Evolutionary conservation across 2,888 invertebrate genomes (phyloP).

Genomic region (Agrotis ipsilon): DNA sequence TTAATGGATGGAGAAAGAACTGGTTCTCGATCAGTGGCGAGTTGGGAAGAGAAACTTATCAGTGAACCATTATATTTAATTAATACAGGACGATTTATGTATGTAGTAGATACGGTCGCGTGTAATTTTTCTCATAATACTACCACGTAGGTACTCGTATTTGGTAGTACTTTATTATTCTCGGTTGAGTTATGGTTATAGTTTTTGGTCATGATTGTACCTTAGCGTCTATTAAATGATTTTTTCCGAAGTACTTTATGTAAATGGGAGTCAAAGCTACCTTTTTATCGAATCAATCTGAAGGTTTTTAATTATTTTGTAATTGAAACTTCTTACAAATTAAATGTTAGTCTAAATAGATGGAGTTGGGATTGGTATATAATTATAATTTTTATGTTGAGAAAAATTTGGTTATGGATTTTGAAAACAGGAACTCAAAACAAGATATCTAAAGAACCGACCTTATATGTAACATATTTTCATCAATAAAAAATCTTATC

Average conservation of each 20-base stretch:
- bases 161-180: conserved; percentile 74
- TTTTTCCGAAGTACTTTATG: conserved; percentile 58
- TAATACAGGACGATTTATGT: conserved; percentile 86
- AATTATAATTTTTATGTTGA: conserved; percentile 33
- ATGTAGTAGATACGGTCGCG: conserved; percentile 79
- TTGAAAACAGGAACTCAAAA: conserved; percentile 18
- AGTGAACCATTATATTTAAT: conserved; percentile 85
- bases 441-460: background rate
- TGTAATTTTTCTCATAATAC: conserved; percentile 83
- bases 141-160: conserved; percentile 70
- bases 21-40: conserved; percentile 79
- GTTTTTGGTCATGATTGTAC: conserved; percentile 68
- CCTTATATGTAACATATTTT: conserved; percentile 10
- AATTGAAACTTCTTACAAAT: conserved; percentile 59
- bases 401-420: conserved; percentile 8
- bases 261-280: conserved; percentile 54
- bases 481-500: conserved; percentile 19
- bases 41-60: conserved; percentile 80
- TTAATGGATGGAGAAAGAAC: conserved; percentile 82
- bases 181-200: conserved; percentile 80
- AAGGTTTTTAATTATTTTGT: conserved; percentile 65
- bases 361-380: conserved; percentile 49
- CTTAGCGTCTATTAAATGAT: conserved; percentile 51
- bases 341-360: conserved; percentile 63
- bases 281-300: conserved; percentile 60